phyloP scores from a whole-genome alignment of 1,140 invertebrate genomes.

The Zaprionus nigranus region DNA sequence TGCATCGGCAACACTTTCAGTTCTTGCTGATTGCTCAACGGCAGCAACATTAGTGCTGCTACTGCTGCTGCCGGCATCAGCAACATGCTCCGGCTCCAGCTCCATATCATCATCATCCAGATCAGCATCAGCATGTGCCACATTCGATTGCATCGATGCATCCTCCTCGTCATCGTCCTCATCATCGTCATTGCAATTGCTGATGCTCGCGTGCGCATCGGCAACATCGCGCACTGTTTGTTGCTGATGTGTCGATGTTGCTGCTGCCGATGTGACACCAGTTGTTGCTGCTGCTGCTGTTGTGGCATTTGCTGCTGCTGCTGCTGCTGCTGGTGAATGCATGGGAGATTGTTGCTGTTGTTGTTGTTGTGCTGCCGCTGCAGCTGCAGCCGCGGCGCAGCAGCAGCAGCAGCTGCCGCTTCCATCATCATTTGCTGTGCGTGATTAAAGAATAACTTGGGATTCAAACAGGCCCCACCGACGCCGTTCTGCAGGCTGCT shows the following conservation, averaged over 20 bases:
- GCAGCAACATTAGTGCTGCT: conserved; percentile 34
- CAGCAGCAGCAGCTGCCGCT: conserved; percentile 78
- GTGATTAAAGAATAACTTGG: conserved; percentile 82
- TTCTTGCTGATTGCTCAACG: conserved; percentile 51
- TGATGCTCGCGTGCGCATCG: conserved; percentile 18
- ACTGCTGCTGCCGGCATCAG: conserved; percentile 40
- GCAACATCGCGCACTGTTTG: conserved; percentile 7
- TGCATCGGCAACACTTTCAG: conserved; percentile 55
- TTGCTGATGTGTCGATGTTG: not conserved
- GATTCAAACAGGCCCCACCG: conserved; percentile 75
- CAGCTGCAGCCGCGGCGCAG: conserved; percentile 70
- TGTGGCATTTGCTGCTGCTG: conserved; percentile 38
- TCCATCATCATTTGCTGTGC: conserved; percentile 84
- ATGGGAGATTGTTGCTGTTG: conserved; percentile 72
- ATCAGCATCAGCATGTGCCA: conserved; percentile 49
- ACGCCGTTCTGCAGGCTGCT: conserved; percentile 72
- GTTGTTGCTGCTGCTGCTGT: conserved; percentile 30
- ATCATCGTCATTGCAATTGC: conserved; percentile 40
- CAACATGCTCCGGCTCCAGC: conserved; percentile 52
- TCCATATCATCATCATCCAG: conserved; percentile 64
- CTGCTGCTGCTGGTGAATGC: conserved; percentile 63
- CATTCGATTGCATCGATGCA: conserved; percentile 72
- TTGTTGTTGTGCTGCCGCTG: conserved; percentile 67
- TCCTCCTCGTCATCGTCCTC: conserved; percentile 71
- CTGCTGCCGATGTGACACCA: conserved; percentile 1